Percentiles rank a stretch among this genome's conserved stretches.
Conservation (phyloP, 2,797 vertebrate species). For the Novumbra hubbsi region DNA sequence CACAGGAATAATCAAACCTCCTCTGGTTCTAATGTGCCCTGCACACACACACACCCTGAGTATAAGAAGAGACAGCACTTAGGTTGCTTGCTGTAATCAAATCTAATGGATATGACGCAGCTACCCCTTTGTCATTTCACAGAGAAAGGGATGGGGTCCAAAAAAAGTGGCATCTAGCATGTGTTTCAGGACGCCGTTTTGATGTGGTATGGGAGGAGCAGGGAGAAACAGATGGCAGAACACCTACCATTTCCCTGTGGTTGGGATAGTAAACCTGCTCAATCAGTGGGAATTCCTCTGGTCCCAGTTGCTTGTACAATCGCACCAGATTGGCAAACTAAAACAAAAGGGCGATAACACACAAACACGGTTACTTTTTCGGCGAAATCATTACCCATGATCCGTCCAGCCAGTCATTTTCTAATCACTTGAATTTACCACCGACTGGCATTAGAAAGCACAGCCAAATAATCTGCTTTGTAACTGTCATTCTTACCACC, state of each 20-base stretch:
- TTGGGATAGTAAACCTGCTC: slow-evolving; percentile 93
- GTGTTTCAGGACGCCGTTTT: slow-evolving; percentile 26
- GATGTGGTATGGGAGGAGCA: slow-evolving; percentile 21
- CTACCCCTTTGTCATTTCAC: slow-evolving; percentile 18
- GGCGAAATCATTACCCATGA: background rate
- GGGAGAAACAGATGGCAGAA: slow-evolving; percentile 40
- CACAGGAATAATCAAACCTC: slow-evolving; percentile 28
- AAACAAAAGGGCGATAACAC: slow-evolving; percentile 23
- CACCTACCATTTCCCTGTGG: slow-evolving; percentile 91
- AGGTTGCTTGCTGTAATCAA: background rate
- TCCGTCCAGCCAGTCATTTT: background rate
- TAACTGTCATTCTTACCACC: slow-evolving; percentile 78
- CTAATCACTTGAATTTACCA: background rate
- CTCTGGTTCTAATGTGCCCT: slow-evolving; percentile 5
- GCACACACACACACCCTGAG: slow-evolving; percentile 20
- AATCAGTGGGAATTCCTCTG: slow-evolving; percentile 90
- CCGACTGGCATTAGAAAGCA: background rate
- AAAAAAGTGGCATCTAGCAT: background rate
- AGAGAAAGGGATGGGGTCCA: background rate
- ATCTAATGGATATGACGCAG: slow-evolving; percentile 36
- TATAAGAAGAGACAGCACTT: slow-evolving; percentile 26
- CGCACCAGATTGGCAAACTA: slow-evolving; percentile 91
- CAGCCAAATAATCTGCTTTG: background rate
- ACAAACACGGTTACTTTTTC: background rate
- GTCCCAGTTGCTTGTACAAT: slow-evolving; percentile 82